phyloP scores from a whole-genome alignment of 2,797 vertebrate genomes.

The Lates japonicus region DNA sequence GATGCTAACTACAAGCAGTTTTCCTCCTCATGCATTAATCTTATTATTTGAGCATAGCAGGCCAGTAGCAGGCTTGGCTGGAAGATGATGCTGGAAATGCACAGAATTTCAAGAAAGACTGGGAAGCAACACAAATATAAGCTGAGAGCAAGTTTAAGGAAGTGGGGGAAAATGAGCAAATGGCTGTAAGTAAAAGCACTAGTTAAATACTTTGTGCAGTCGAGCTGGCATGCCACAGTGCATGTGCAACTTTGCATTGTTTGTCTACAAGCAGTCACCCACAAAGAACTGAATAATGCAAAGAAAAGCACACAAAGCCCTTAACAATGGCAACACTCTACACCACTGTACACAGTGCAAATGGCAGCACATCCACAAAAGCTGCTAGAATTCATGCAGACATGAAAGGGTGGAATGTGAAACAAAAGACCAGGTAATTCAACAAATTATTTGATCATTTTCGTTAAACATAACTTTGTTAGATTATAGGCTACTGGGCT shows the following conservation, averaged over 20 bases:
- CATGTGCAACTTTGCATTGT: not conserved
- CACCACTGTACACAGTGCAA: not conserved
- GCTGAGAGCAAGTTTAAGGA: constrained; percentile 27
- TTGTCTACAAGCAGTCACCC: too few relatives aligned
- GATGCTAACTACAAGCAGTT: constrained; percentile 75
- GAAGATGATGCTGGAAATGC: constrained; percentile 48
- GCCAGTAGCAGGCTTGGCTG: constrained; percentile 51
- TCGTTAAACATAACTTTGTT: constrained; percentile 12
- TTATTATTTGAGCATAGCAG: constrained; percentile 61
- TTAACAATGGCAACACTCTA: not conserved
- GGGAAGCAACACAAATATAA: constrained; percentile 31
- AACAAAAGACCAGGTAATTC: not conserved
- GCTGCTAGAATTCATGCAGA: too few relatives aligned
- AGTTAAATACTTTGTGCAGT: constrained; percentile 26
- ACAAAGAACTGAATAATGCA: too few relatives aligned
- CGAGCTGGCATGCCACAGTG: not conserved
- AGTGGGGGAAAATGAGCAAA: constrained; percentile 45
- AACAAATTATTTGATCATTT: not conserved
- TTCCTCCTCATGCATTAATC: constrained; percentile 69
- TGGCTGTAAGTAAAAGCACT: constrained; percentile 28
- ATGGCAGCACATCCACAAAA: too few relatives aligned
- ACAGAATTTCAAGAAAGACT: constrained; percentile 9
- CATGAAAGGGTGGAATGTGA: not conserved
- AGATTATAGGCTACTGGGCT: not conserved
- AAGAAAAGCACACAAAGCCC: constrained; percentile 12